A percentile compares a stretch with the other conserved stretches of the same genome.
Evolutionary conservation across 2,888 invertebrate genomes (phyloP).

Genomic region (Ceriagrion tenellum): DNA sequence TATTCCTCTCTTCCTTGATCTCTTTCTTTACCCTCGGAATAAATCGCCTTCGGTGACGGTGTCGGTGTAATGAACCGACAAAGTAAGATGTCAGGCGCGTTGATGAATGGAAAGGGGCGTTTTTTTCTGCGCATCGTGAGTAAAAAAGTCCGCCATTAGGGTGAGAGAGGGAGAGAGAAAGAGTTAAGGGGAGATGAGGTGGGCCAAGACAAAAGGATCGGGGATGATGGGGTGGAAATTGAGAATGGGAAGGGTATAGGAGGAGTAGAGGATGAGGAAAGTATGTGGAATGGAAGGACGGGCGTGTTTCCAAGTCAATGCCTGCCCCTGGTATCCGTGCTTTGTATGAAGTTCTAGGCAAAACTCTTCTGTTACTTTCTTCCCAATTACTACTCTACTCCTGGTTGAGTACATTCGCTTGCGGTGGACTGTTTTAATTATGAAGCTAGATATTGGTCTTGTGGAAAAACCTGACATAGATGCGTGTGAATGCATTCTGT

Average conservation of each 20-base stretch:
- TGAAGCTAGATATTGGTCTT: neutral
- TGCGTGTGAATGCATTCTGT: neutral
- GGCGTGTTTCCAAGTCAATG: neutral
- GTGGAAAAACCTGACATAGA: neutral
- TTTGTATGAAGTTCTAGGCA: neutral
- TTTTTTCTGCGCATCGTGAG: conserved; percentile 32
- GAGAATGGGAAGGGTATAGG: neutral
- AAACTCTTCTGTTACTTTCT: neutral
- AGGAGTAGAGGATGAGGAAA: neutral
- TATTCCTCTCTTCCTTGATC: neutral
- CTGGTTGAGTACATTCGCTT: too few relatives aligned
- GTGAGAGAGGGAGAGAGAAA: conserved; percentile 25
- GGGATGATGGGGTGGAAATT: neutral
- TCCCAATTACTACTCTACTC: neutral
- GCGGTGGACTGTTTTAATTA: neutral
- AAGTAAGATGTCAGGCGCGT: conserved; percentile 61
- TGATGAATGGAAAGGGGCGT: conserved; percentile 54
- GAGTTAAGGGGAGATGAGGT: neutral
- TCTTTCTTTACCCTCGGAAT: conserved; percentile 41
- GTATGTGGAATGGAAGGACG: neutral
- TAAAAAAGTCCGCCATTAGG: neutral
- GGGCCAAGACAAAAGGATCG: conserved; percentile 34
- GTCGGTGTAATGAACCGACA: conserved; percentile 62
- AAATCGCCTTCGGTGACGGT: conserved; percentile 53
- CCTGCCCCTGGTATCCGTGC: neutral